Conservation (phyloP, 2,888 invertebrate genomes). For the Lepidocyrtinus sp. region DNA sequence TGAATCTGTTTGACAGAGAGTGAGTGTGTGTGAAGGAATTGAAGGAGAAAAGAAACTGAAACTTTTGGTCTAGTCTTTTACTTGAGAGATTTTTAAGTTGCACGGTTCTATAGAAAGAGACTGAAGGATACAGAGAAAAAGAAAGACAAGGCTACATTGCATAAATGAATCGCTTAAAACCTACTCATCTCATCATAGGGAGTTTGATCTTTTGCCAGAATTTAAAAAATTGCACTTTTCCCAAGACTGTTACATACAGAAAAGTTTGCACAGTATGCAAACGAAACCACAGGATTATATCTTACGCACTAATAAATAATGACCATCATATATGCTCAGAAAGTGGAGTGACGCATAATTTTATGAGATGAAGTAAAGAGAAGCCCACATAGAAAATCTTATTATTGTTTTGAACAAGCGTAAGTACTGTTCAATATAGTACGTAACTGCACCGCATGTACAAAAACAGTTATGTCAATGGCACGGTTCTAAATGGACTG, state of each 20-base stretch:
- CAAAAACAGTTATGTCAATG: conserved; percentile 57
- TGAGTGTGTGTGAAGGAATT: background rate
- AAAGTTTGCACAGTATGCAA: conserved; percentile 10
- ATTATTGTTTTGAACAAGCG: too few relatives aligned
- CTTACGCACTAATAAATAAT: conserved; percentile 62
- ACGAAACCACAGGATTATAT: conserved; percentile 17
- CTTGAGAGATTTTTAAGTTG: background rate
- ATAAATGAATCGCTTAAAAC: conserved; percentile 12
- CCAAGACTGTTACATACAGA: conserved; percentile 14
- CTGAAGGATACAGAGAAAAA: background rate
- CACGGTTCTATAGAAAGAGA: background rate
- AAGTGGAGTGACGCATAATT: conserved; percentile 50
- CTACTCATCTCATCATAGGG: conserved; percentile 10
- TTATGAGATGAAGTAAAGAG: conserved; percentile 35
- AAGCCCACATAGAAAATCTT: conserved; percentile 26
- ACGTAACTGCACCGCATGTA: too few relatives aligned
- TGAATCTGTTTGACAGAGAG: too few relatives aligned
- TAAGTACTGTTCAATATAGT: background rate
- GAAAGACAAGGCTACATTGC: conserved; percentile 16
- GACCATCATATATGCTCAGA: conserved; percentile 32
- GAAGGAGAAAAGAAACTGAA: conserved; percentile 20
- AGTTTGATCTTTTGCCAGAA: conserved; percentile 43
- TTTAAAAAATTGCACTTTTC: conserved; percentile 10
- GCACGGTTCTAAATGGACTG: conserved; percentile 45
- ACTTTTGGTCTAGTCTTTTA: conserved; percentile 7